A percentile compares a stretch with the other conserved stretches of the same genome.
These are phyloP conservation scores for Myioborus miniatus DNA, from an alignment of 2,797 vertebrate species.

Conservation along the genomic window DNA sequence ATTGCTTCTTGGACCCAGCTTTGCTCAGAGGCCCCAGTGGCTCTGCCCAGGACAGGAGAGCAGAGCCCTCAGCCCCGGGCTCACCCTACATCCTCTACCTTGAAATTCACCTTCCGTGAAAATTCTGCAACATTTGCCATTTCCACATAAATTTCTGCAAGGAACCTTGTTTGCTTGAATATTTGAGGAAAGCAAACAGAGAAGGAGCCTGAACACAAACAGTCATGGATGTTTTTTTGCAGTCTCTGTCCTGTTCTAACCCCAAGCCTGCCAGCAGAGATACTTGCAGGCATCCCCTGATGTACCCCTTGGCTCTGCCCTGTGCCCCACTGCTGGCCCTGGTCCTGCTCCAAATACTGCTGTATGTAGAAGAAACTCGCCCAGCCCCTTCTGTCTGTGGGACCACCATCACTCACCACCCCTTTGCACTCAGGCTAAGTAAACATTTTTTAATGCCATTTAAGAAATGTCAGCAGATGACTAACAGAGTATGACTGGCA, in stretches of 20 bases:
- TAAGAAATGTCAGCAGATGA: not conserved
- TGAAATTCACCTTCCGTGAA: not conserved
- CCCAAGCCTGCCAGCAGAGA: rapidly evolving
- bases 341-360: not conserved
- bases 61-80: not conserved
- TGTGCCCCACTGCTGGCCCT: not conserved
- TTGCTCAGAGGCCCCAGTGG: not conserved
- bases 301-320: not conserved
- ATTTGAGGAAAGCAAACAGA: conserved; percentile 55
- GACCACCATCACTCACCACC: not conserved
- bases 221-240: not conserved
- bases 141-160: conserved; percentile 46
- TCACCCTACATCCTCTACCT: not conserved
- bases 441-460: not conserved
- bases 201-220: conserved; percentile 25
- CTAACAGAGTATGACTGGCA: not conserved
- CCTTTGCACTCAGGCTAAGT: not conserved
- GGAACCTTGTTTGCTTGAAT: conserved; percentile 17
- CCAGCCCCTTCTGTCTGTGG: not conserved
- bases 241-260: not conserved
- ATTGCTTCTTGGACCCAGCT: not conserved
- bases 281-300: not conserved
- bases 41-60: not conserved
- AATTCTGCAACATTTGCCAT: conserved; percentile 37
- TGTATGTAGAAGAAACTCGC: not conserved